Percentiles rank a stretch among this genome's conserved stretches.
Evolutionary conservation across 2,888 invertebrate genomes (phyloP).

Genomic region (Leptogaster cylindrica): DNA sequence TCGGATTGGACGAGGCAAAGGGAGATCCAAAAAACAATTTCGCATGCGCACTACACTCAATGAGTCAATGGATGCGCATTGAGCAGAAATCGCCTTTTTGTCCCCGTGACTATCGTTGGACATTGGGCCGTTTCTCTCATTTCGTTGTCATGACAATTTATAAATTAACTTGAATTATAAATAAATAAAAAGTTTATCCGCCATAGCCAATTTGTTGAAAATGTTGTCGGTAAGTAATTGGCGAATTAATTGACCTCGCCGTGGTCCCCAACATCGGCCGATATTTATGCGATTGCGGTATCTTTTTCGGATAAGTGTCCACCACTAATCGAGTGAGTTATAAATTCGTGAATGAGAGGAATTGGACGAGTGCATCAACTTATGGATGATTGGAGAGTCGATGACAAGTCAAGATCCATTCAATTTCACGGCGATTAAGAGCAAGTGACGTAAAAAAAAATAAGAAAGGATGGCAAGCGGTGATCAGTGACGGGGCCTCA

Average conservation of each 20-base stretch:
- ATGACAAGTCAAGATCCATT: constrained; percentile 33
- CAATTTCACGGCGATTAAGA: constrained; percentile 34
- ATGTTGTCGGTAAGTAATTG: constrained; percentile 47
- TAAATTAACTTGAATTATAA: constrained; percentile 45
- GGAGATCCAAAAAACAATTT: neutral
- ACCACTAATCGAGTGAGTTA: constrained; percentile 45
- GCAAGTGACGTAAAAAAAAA: neutral
- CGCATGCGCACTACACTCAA: constrained; percentile 29
- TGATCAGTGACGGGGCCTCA: neutral
- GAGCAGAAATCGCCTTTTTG: constrained; percentile 4
- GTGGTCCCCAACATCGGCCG: constrained; percentile 11
- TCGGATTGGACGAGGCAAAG: constrained; percentile 17
- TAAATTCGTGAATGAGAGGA: constrained; percentile 42
- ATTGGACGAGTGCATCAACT: constrained; percentile 25
- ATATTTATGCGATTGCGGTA: constrained; percentile 45
- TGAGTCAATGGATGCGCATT: constrained; percentile 22
- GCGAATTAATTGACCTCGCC: constrained; percentile 43
- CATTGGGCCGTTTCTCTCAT: constrained; percentile 31
- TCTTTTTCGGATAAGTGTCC: constrained; percentile 46
- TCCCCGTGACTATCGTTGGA: constrained; percentile 1
- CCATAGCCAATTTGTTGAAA: constrained; percentile 47
- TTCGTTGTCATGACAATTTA: constrained; percentile 43
- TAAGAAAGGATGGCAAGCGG: neutral
- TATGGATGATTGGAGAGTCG: constrained; percentile 19
- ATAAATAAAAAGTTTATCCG: constrained; percentile 45